Base-by-base conservation (phyloP, 92 coral and sea anemone species). In the Muricea muricata region DNA sequence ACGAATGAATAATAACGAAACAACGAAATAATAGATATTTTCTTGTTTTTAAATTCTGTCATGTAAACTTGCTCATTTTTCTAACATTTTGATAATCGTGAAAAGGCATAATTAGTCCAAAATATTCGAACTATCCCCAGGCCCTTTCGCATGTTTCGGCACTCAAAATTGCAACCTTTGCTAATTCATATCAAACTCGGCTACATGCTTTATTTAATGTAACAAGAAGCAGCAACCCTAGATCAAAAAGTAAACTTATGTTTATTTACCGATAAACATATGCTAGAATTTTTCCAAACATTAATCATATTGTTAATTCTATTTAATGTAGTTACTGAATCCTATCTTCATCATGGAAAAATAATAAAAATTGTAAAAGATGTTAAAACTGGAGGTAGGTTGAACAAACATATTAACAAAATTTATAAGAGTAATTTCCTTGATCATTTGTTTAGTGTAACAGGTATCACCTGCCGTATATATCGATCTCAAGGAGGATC, bases 281-380 rank as follows among this genome's bases (percentile, higher is more conserved):
- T n/a, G n/a, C n/a, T 14, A 67, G 73, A 67, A n/a, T 18, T 17
- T 10, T 67, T 32, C 41, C 8, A 67, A 5, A 12, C 9, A 67
- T 41, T 37, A 67, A 32, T 29, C 24, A 67, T 7, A 29, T 5
- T 67, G 3, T 70, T 42, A 5, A 0, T 42, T 20, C 21, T 13
- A 5, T 74, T 78, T 37, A 37, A 37, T 4, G 18, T 52, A 92
- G 99, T 94, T 34, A 91, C 92, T 23, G 98, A 94, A 70, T 93
- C 99, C 0, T 97, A 94, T 65, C 93, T 92, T 15, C 93, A 97
- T 70, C 99, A 97, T 84, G 99, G 99, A 45, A 97, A 97, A 83
- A 89, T 97, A 68, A 84, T 97, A 17, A 94, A 92, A 45, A 81
- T 97, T 82, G 87, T 85, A 39, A 93, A 86, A 85, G 98, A 94